Base-by-base conservation (phyloP, 2,113 vertebrate species). In the Cacatua alba region DNA sequence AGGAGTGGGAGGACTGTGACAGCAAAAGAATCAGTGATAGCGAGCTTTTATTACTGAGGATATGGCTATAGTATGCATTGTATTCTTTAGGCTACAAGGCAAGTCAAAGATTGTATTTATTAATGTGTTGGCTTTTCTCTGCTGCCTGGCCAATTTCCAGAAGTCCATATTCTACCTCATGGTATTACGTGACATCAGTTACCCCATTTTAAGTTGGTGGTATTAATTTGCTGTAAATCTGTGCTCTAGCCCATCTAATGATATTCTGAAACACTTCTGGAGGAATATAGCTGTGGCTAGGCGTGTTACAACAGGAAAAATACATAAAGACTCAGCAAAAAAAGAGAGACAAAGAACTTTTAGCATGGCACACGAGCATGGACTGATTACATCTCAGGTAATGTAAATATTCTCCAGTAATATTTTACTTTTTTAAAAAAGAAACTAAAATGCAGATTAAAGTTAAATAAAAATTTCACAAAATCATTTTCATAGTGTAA, bases 101-200 rank as follows among this genome's bases (percentile, higher is more conserved):
- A 46, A 4, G 3, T 6, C 11, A 55, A 93, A 59, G 5, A 20
- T 12, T 29, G 1, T 28, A 46, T 67, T 82, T 53, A 11, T 23
- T 23, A 48, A 8, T 29, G 9, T 46, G 15, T 21, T 31, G 21
- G 4, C 4, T 80, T 79, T 90, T 60, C 23, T 57, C 33, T 77
- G 29, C 24, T 63, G 28, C 20, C 5, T 26, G 2, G 29, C 0
- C 1, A 68, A 14, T 35, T 35, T 59, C 33, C 57, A 59, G 33
- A 35, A 75, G 55, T 16, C 23, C 18, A 8, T 46, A 14, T 35
- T 49, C 31, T 71, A 52, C 49, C 13, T 67, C 3, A 8, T 28
- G 5, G 3, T 8, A 31, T 0, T 0, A 1, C 29, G 25, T 24
- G 52, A 86, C 9, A 19, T 49, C 4, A 71, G 19, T 18, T 64